Conservation (phyloP, 2,113 vertebrate species). For the Eidolon helvum region DNA sequence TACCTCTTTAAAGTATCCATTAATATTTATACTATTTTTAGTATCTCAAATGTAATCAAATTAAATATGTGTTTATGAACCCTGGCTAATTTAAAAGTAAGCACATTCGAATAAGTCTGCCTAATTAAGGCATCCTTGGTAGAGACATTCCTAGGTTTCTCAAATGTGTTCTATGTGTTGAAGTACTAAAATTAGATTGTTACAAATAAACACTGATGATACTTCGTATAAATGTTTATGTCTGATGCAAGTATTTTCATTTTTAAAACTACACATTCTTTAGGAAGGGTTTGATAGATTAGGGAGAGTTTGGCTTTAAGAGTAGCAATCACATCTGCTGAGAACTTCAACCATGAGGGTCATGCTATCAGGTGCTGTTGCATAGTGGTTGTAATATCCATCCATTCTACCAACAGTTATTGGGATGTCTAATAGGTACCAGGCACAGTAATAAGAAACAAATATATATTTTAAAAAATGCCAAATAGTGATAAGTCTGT, state of each 20-base stretch:
- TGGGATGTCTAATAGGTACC: not conserved
- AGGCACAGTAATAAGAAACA: not conserved
- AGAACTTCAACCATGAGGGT: not conserved
- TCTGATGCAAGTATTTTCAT: not conserved
- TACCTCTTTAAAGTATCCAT: not conserved
- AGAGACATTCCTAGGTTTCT: not conserved
- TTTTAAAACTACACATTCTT: not conserved
- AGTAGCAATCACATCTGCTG: not conserved
- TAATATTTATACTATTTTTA: not conserved
- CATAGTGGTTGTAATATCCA: not conserved
- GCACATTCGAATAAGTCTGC: not conserved
- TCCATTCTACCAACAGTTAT: not conserved
- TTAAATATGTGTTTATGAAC: slow-evolving; percentile 4
- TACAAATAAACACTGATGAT: not conserved
- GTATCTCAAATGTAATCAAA: not conserved
- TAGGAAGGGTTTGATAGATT: not conserved
- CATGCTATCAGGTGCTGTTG: not conserved
- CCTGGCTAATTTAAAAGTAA: slow-evolving; percentile 14
- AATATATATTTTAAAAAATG: not conserved
- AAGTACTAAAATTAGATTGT: not conserved
- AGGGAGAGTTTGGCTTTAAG: not conserved
- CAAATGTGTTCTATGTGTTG: not conserved
- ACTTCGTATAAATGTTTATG: not conserved
- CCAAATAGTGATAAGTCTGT: not conserved
- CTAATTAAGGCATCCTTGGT: not conserved